These are phyloP conservation scores for Corythornis leucogaster DNA, from an alignment of 2,797 vertebrate genomes.

Conservation along the genomic window DNA sequence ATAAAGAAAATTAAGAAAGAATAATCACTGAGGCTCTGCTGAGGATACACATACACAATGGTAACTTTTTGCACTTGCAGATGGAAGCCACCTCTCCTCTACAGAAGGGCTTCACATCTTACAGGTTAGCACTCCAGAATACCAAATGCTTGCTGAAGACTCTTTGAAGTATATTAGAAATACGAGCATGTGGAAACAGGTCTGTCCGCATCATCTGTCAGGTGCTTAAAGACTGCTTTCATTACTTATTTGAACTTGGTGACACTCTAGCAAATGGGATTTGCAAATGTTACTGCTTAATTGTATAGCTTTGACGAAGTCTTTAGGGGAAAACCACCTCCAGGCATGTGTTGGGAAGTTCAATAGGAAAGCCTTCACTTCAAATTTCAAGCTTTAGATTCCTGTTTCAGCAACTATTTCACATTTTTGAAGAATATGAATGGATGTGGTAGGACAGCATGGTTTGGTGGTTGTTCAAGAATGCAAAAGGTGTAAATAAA, in stretches of 20 bases:
- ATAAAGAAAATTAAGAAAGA: not conserved
- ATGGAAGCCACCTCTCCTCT: not conserved
- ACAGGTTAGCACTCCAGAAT: not conserved
- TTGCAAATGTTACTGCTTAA: conserved; percentile 8
- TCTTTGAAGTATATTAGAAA: conserved; percentile 5
- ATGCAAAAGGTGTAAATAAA: not conserved
- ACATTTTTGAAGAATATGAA: not conserved
- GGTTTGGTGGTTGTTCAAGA: not conserved
- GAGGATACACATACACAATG: not conserved
- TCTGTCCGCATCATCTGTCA: not conserved
- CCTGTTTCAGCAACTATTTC: not conserved
- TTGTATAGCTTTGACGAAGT: not conserved
- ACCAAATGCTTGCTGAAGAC: not conserved
- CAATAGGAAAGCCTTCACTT: not conserved
- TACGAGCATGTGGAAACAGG: not conserved
- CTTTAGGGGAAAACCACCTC: not conserved
- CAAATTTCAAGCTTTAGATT: not conserved
- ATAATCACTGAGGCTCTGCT: not conserved
- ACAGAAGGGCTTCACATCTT: not conserved
- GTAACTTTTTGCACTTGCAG: not conserved
- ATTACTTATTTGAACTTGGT: not conserved
- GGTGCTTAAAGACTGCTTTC: not conserved
- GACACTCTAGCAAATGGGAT: not conserved
- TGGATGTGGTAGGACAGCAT: not conserved
- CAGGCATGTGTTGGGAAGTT: not conserved